These are phyloP conservation scores for Acronicta leporina DNA, from an alignment of 2,888 invertebrate genomes.

Conservation along the genomic window DNA sequence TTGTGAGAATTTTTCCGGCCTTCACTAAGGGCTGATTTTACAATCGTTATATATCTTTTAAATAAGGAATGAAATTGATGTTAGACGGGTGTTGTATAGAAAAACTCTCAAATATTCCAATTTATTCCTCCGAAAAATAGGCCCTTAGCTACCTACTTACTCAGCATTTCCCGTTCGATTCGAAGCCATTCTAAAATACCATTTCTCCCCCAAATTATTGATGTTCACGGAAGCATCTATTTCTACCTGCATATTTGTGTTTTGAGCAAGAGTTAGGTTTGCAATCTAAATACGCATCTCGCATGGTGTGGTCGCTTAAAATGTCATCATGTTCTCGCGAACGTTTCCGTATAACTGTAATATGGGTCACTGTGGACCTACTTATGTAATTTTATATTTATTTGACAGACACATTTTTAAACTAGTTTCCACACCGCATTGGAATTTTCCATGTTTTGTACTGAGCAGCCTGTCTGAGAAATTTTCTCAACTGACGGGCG, in stretches of 20 bases:
- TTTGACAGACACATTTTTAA: slow-evolving; percentile 11
- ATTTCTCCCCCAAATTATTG: neutral
- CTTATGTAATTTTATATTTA: slow-evolving; percentile 8
- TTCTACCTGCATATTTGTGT: slow-evolving; percentile 35
- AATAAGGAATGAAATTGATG: no score
- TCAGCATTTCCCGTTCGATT: no score
- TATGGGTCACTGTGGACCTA: slow-evolving; percentile 32
- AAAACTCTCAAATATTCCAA: no score
- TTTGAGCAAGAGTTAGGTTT: slow-evolving; percentile 55
- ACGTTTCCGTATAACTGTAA: slow-evolving; percentile 51
- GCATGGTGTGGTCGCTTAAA: slow-evolving; percentile 54
- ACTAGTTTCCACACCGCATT: neutral
- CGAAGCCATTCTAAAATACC: neutral
- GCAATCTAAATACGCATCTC: slow-evolving; percentile 57
- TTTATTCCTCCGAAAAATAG: no score
- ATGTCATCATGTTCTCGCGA: slow-evolving; percentile 56
- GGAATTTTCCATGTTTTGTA: no score
- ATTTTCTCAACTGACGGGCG: no score
- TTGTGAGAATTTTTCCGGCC: no score
- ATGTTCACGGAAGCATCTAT: slow-evolving; percentile 22
- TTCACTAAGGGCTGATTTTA: no score
- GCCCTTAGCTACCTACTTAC: no score
- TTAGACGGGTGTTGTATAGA: no score
- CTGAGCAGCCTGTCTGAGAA: no score
- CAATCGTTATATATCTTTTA: no score